phyloP scores from a whole-genome alignment of 2,888 invertebrate genomes.

The Carabus problematicus region DNA sequence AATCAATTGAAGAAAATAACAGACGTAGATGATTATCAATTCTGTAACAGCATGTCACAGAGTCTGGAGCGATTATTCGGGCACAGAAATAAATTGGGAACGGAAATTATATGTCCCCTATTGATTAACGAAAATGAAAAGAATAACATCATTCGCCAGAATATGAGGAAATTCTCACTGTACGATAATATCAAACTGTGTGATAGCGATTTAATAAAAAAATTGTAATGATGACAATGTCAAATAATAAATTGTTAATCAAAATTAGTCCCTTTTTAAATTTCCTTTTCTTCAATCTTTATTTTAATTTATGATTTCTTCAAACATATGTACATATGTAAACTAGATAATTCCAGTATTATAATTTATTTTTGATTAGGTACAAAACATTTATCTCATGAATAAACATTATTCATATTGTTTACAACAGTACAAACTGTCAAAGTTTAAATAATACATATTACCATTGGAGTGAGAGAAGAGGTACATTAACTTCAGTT shows the following conservation, averaged over 20 bases:
- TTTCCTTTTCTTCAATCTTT: too few species aligned
- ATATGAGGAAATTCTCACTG: constrained; percentile 27
- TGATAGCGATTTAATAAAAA: constrained; percentile 15
- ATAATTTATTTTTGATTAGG: too few species aligned
- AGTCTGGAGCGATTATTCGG: constrained; percentile 30
- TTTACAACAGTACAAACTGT: too few species aligned
- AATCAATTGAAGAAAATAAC: constrained; percentile 48
- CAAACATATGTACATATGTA: too few species aligned
- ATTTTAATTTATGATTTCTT: too few species aligned
- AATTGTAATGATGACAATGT: constrained; percentile 10
- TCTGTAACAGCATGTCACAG: constrained; percentile 29
- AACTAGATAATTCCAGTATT: too few species aligned
- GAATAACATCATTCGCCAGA: not conserved
- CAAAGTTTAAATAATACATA: too few species aligned
- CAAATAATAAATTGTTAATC: constrained; percentile 6
- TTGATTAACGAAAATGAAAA: constrained; percentile 27
- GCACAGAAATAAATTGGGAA: constrained; percentile 10
- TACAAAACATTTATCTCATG: too few species aligned
- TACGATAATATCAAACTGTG: constrained; percentile 38
- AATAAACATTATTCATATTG: too few species aligned
- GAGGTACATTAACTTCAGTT: too few species aligned
- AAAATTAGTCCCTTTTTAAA: too few species aligned
- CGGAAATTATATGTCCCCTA: constrained; percentile 19
- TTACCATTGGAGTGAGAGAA: too few species aligned
- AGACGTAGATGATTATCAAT: constrained; percentile 34